Evolutionary conservation across 2,113 vertebrate genomes (phyloP), one percentile per base, ranked within the genome.

Genomic region (Brachyhypopomus occidentalis): DNA sequence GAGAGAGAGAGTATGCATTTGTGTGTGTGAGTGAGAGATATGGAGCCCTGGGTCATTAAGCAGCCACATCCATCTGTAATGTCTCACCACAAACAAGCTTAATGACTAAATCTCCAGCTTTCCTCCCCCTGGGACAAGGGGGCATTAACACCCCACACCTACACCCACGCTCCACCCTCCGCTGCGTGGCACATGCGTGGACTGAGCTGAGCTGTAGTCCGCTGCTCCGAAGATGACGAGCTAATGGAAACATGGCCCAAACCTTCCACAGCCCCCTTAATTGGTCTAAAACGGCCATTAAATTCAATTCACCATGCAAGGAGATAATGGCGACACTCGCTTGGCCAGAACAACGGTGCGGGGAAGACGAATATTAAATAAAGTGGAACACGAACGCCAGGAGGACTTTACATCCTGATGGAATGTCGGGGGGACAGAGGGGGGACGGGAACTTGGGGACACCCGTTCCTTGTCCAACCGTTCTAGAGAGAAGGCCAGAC

Each of bases 281-380:
- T 93, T 92, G 91, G 89, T 78, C 88, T 89, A 89, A 92, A 92
- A 92, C 84, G 90, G 91, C 90, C 70, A 79, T 89, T 87, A 88
- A 91, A 91, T 92, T 86, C 88, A 90, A 89, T 87, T 91, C 88
- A 81, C 86, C 2, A 72, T 83, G 91, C 85, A 83, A 52, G 12
- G 84, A 89, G 90, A 91, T 92, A 91, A 91, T 67, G 79, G 89
- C 86, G 77, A 85, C n/a, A 55, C 36, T 75, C 67, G 74, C 76
- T 85, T 80, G 74, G 34, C 84, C 5, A 8, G 84, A 87, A 87
- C 86, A 70, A 83, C 16, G n/a, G 63, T 52, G 30, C 48, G 12
- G 20, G 25, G 11, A 63, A 72, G 36, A 58, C 38, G 5, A 48
- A 72, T 52, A 62, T 77, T 83, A 84, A 83, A 80, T 80, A 83